These are phyloP conservation scores for Machimus rusticus DNA, from an alignment of 2,888 invertebrate species.

Conservation along the genomic window DNA sequence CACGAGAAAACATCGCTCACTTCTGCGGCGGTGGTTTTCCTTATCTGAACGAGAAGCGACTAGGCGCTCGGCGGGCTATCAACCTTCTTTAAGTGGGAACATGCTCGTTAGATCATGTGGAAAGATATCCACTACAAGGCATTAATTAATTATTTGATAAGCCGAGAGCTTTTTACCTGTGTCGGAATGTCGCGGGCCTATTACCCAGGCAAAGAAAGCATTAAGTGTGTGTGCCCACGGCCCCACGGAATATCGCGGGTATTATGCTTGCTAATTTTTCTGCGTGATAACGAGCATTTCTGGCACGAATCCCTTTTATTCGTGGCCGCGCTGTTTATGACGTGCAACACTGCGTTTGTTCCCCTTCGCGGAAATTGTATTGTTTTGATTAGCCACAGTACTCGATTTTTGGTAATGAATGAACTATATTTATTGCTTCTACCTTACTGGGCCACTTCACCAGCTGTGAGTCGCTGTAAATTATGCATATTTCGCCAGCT, in stretches of 20 bases:
- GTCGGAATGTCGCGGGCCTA: background rate
- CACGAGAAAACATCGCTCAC: background rate
- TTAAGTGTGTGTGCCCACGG: background rate
- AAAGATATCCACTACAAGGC: conserved; percentile 21
- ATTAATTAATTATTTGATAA: conserved; percentile 41
- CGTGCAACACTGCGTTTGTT: background rate
- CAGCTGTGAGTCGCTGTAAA: background rate
- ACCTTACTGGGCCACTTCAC: background rate
- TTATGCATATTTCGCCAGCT: conserved; percentile 24
- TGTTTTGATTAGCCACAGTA: background rate
- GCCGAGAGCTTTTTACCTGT: conserved; percentile 1
- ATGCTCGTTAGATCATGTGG: conserved; percentile 21
- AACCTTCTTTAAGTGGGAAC: conserved; percentile 19
- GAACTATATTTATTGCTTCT: conserved; percentile 18
- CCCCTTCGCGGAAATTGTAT: background rate
- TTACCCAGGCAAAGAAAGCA: background rate
- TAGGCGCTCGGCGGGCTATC: background rate
- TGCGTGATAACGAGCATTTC: conserved; percentile 12
- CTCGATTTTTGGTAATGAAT: background rate
- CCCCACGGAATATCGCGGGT: background rate
- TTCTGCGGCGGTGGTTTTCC: background rate
- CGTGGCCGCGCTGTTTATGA: background rate
- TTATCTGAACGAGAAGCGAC: background rate
- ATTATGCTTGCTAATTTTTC: conserved; percentile 27
- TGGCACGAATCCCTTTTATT: background rate